These are phyloP conservation scores for Cylindroiulus punctatus DNA, from an alignment of 2,888 invertebrate species.

Conservation along the genomic window DNA sequence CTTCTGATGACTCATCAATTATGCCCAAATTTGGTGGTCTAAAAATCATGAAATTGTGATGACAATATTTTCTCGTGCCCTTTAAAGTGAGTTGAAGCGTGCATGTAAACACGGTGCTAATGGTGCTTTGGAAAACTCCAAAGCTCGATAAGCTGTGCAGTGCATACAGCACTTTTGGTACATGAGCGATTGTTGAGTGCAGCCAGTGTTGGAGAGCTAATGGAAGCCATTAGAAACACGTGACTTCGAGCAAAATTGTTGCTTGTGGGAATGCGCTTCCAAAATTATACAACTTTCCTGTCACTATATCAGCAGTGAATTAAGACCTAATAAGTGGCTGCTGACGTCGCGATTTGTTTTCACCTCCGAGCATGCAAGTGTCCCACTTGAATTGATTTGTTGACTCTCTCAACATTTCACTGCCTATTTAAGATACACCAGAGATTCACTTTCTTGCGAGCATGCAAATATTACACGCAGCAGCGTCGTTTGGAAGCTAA, in stretches of 20 bases:
- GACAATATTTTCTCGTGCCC: no score
- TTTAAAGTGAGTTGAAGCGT: no score
- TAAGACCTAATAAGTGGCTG: neutral
- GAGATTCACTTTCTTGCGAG: neutral
- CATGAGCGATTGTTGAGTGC: neutral
- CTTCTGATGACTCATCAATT: no score
- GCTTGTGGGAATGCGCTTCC: neutral
- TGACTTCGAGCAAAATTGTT: neutral
- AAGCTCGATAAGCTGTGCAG: no score
- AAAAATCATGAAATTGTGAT: no score
- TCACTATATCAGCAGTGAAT: neutral
- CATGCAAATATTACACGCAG: neutral
- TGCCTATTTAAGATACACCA: slow-evolving; percentile 27
- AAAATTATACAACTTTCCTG: neutral
- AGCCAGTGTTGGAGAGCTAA: neutral
- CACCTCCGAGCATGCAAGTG: neutral
- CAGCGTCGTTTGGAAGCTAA: neutral
- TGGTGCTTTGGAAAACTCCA: no score
- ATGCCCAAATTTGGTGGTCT: no score
- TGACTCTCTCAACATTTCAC: slow-evolving; percentile 5
- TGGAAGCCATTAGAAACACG: neutral
- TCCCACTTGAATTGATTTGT: slow-evolving; percentile 37
- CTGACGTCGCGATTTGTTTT: neutral
- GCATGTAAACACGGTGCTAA: no score
- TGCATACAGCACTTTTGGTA: no score